Base-by-base conservation (phyloP, 1,140 invertebrate species). In the Trachymyrmex cornetzi region DNA sequence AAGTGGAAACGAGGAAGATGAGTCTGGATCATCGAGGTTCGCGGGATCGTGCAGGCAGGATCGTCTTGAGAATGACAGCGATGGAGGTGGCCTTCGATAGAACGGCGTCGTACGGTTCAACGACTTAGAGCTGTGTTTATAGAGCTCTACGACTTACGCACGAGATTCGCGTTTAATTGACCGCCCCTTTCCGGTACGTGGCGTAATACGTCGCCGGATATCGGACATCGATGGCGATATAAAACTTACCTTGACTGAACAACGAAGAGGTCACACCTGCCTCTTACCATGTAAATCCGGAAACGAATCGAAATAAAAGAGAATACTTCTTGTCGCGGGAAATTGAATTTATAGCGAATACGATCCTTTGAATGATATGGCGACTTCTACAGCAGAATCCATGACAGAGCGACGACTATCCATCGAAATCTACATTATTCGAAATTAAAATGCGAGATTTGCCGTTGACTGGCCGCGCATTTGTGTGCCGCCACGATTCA, bases 1-100 rank as follows among this genome's bases (percentile, higher is more conserved):
- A 22, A 12, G 16, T 22, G n/a, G n/a, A 48, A 30, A 80, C 30
- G 59, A 38, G 19, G 53, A 89, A 86, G 53, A 89, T 87, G 88
- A 79, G 44, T 53, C 24, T n/a, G n/a, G 59, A 74, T 22, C 59
- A 12, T 57, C 44, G 22, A 6, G 44, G 27, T 61, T 69, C 61
- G 6, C 57, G 22, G 27, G 14, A 69, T 69, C 48, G 69, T 61
- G 57, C 44, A 55, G 61, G 57, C 27, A 59, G 30, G 14, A 57
- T 66, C 48, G 34, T 50, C 61, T 22, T 72, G 24, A 9, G 34
- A 50, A 69, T 16, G 77, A 19, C 61, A 24, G 16, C 50, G 30
- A 30, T 7, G 12, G 48, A 12, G 34, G 38, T 71, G 44, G 34
- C 61, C 67, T 75, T 69, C 63, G 74, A 77, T 16, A 67, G 48